phyloP scores from a whole-genome alignment of 2,113 vertebrate genomes.

The Climacteris rufus region DNA sequence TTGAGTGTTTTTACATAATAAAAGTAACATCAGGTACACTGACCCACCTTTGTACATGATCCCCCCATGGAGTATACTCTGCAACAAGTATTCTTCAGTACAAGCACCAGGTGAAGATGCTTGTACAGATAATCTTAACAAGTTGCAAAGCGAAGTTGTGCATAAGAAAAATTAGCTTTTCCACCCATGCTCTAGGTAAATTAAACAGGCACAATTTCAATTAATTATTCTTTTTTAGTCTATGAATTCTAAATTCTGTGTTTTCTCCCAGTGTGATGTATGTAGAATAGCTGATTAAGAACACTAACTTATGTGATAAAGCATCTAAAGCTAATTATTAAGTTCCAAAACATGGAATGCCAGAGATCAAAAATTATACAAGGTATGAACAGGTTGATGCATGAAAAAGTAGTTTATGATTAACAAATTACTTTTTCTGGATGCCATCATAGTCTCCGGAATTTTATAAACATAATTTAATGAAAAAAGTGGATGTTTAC shows the following conservation, averaged over 20 bases:
- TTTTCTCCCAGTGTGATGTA: neutral
- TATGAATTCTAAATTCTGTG: neutral
- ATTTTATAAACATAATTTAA: neutral
- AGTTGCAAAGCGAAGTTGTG: neutral
- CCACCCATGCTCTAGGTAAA: neutral
- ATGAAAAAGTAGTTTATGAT: neutral
- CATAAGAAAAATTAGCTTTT: neutral
- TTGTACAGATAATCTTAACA: neutral
- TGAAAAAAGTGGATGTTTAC: neutral
- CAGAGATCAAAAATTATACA: neutral
- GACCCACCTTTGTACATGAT: neutral
- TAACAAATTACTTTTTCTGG: neutral
- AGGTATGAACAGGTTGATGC: neutral
- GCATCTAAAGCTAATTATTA: neutral
- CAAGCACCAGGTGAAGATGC: neutral
- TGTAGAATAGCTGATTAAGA: neutral
- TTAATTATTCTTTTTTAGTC: neutral
- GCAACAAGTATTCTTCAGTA: neutral
- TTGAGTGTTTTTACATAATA: neutral
- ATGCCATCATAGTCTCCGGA: neutral
- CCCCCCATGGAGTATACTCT: accelerated
- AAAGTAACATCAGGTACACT: neutral
- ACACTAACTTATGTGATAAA: neutral
- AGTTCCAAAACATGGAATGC: neutral
- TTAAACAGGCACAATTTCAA: neutral